These are phyloP conservation scores for Mycteria americana DNA, from an alignment of 2,797 vertebrate species.

Conservation along the genomic window DNA sequence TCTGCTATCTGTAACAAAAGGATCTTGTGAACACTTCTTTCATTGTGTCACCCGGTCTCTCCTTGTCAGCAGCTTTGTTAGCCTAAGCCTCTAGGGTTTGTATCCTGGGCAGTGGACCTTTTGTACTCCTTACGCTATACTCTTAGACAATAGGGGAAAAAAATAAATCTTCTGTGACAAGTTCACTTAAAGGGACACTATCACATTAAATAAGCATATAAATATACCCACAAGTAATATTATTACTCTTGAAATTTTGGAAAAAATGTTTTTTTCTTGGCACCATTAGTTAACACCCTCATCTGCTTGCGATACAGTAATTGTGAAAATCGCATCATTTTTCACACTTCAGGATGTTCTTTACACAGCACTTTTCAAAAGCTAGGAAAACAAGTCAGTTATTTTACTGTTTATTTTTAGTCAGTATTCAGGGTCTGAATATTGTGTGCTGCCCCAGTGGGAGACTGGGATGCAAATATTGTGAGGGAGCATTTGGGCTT, in stretches of 20 bases:
- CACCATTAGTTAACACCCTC: neutral
- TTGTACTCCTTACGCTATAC: neutral
- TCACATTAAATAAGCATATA: neutral
- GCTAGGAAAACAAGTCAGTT: neutral
- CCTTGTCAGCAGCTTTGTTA: slow-evolving; percentile 17
- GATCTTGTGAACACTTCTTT: neutral
- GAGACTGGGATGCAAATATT: neutral
- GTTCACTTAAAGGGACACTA: slow-evolving; percentile 39
- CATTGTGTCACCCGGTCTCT: neutral
- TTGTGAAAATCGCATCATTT: neutral
- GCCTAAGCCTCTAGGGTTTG: slow-evolving; percentile 8
- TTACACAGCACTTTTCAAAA: neutral
- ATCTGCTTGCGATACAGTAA: neutral
- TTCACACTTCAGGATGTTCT: neutral
- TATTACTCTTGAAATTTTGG: neutral
- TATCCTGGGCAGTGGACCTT: slow-evolving; percentile 2
- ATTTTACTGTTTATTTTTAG: neutral
- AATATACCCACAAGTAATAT: neutral
- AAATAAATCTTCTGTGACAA: slow-evolving; percentile 36
- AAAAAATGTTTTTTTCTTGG: neutral
- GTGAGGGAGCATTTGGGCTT: neutral
- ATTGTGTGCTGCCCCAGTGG: neutral
- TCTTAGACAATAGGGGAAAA: neutral
- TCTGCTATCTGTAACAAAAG: neutral
- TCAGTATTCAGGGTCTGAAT: neutral